Conservation (phyloP, 2,113 vertebrate genomes). For the Albula glossodonta region DNA sequence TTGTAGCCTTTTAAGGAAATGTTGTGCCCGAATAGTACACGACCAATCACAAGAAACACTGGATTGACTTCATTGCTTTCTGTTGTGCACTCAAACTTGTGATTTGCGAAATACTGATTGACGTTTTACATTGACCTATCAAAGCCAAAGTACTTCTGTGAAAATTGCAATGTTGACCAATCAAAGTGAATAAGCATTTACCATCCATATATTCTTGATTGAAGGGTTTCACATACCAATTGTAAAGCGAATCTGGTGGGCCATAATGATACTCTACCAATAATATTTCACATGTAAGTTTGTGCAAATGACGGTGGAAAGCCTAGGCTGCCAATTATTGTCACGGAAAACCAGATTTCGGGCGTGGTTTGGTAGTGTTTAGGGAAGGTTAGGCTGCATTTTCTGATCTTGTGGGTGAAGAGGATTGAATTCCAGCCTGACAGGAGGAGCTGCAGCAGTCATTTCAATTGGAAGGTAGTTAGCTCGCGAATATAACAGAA, state of each 20-base stretch:
- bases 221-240: slow-evolving; percentile 13
- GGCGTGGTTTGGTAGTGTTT: slow-evolving; percentile 14
- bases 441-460: slow-evolving; percentile 58
- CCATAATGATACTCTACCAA: neutral
- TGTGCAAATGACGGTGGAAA: neutral
- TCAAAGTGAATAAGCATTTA: neutral
- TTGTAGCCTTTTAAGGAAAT: slow-evolving; percentile 57
- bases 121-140: slow-evolving; percentile 31
- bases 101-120: neutral
- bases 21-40: slow-evolving; percentile 35
- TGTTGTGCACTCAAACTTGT: slow-evolving; percentile 38
- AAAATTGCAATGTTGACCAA: slow-evolving; percentile 30
- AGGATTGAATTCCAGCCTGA: slow-evolving; percentile 47
- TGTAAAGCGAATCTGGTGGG: neutral
- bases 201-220: neutral
- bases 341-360: neutral
- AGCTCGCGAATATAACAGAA: slow-evolving; percentile 14
- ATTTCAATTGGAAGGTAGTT: slow-evolving; percentile 60
- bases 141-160: neutral
- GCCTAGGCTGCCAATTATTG: neutral
- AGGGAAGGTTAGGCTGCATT: slow-evolving; percentile 48
- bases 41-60: slow-evolving; percentile 42
- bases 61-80: slow-evolving; percentile 18
- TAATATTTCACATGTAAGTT: neutral
- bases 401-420: slow-evolving; percentile 38